A percentile compares a stretch with the other conserved stretches of the same genome.
These are phyloP conservation scores for Enteromius viviparus DNA, from an alignment of 2,797 vertebrate genomes.

Conservation along the genomic window DNA sequence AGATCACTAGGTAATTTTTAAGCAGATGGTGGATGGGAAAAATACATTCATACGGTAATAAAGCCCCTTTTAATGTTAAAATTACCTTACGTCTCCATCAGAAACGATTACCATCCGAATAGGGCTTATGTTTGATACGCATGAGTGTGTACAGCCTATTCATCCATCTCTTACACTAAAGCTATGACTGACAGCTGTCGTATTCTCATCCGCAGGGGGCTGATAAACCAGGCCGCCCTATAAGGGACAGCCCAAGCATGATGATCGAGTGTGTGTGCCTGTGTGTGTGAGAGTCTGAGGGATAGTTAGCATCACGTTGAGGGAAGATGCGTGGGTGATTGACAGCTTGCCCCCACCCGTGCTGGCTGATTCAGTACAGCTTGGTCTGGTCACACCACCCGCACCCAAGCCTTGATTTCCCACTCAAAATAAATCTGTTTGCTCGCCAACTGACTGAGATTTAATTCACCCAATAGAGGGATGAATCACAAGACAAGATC, in stretches of 20 bases:
- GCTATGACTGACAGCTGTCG: constrained; percentile 36
- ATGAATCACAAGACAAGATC: constrained; percentile 69
- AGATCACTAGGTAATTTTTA: neutral
- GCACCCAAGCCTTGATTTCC: constrained; percentile 60
- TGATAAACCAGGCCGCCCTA: constrained; percentile 31
- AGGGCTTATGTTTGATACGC: neutral
- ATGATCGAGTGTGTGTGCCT: constrained; percentile 21
- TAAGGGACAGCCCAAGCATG: constrained; percentile 22
- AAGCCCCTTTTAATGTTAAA: neutral
- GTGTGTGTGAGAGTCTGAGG: constrained; percentile 15
- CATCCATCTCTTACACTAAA: constrained; percentile 23
- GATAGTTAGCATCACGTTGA: constrained; percentile 32
- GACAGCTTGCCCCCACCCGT: constrained; percentile 18
- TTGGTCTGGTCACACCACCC: constrained; percentile 38
- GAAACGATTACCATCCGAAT: neutral
- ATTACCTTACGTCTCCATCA: neutral
- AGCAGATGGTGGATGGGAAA: neutral
- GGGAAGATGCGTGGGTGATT: constrained; percentile 23
- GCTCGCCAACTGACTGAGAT: constrained; percentile 68
- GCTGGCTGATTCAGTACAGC: constrained; percentile 24
- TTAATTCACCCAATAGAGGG: constrained; percentile 68
- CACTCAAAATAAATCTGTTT: constrained; percentile 76
- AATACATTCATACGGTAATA: neutral
- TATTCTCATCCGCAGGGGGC: constrained; percentile 2
- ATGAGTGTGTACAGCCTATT: neutral